A percentile compares a stretch with the other conserved stretches of the same genome.
Conservation (phyloP, 2,113 vertebrate species). For the Onychostoma macrolepis region DNA sequence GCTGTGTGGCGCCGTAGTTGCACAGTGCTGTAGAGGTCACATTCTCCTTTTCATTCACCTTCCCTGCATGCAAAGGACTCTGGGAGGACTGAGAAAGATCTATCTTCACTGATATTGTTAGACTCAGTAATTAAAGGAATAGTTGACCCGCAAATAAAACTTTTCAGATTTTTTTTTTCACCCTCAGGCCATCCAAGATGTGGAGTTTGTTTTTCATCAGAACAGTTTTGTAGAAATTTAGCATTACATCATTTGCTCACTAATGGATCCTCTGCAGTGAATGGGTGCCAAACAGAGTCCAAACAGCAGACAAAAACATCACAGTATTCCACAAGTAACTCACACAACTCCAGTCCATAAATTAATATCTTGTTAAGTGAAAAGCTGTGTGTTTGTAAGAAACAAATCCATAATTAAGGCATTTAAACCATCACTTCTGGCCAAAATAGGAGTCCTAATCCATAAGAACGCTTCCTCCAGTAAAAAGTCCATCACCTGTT, state of each 20-base stretch:
- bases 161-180: neutral
- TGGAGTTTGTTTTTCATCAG: neutral
- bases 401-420: no score
- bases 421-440: no score
- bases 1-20: conserved; percentile 68
- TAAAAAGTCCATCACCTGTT: no score
- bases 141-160: neutral
- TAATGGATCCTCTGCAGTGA: no score
- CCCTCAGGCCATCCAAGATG: neutral
- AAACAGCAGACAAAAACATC: no score
- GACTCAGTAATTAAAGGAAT: neutral
- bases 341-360: no score
- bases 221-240: neutral
- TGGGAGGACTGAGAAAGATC: conserved; percentile 36
- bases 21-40: conserved; percentile 61
- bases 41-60: conserved; percentile 34
- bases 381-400: no score
- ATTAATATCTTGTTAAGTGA: no score
- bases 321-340: no score
- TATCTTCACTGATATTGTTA: neutral
- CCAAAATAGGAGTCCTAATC: no score
- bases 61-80: conserved; percentile 20
- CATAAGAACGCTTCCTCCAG: no score
- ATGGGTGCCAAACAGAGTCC: no score
- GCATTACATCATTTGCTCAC: neutral